Evolutionary conservation across 53 echinoderm and acorn worm genomes (phyloP), one percentile per base, ranked within the genome.

Genomic region (Astropecten irregularis): DNA sequence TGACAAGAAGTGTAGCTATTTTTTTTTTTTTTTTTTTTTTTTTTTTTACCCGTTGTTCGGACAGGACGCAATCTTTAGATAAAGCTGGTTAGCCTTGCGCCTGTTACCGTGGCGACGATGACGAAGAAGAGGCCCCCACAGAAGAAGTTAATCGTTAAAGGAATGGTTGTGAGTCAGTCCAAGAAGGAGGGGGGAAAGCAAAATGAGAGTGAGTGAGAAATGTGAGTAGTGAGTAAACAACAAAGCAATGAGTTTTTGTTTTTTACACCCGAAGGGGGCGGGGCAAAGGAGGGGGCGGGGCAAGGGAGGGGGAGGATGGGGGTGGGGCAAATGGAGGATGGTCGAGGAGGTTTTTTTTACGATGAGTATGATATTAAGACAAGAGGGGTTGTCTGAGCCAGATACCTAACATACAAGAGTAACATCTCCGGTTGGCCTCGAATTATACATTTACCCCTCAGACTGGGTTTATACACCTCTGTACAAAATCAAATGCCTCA

Each of bases 61-160:
- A 57, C 74, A 74, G 74, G 74, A 74, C 15, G 74, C 74, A 74
- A 74, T 74, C 74, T 74, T 74, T 56, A 74, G 58, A 39, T 74
- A 74, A 54, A 74, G 74, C 39, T 74, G 74, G 57, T 74, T 74
- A 74, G 74, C 74, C 74, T 74, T 74, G 74, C 74, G 74, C 55
- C 74, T 74, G 74, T 74, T 36, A 64, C 64, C 64, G 36, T 64
- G 64, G 32, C 32, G 64, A 64, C 35, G 64, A 64, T 34, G 64
- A 35, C 19, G 64, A 3, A 0, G 30, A 31, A 7, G n/a, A 37
- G 16, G 52, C 32, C 30, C n/a, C n/a, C 52, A 50, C 29, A 71
- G 56, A 38, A 25, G 74, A 57, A 26, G 74, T 56, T 74, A 33
- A 40, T 55, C 55, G 25, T 74, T 55, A 74, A 39, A 56, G 54